Conservation (phyloP, 2,797 vertebrate genomes). For the Danio aesculapii region DNA sequence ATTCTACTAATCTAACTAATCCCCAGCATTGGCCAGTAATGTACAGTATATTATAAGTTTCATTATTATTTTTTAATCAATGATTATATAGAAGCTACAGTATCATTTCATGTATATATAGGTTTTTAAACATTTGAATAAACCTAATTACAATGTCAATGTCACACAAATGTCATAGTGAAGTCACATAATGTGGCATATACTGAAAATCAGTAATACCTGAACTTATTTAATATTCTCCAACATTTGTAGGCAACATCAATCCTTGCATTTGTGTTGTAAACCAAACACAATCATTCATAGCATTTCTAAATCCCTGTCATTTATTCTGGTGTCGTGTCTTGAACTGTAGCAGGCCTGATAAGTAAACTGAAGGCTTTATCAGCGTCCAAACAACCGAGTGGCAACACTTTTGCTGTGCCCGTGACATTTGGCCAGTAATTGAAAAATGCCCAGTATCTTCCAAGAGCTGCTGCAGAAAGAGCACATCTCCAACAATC, state of each 20-base stretch:
- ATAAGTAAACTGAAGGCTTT: conserved; percentile 55
- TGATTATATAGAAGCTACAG: too few species aligned
- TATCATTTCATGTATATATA: too few species aligned
- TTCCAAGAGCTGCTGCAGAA: conserved; percentile 25
- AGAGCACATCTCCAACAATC: conserved; percentile 21
- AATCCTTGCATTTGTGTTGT: background rate
- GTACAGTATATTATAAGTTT: too few species aligned
- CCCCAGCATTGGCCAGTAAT: too few species aligned
- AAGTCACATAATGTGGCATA: background rate
- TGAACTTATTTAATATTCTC: background rate
- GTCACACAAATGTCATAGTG: background rate
- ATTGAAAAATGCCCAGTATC: conserved; percentile 43
- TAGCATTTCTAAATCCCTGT: conserved; percentile 15
- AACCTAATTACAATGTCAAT: background rate
- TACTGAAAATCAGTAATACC: background rate
- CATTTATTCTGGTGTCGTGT: conserved; percentile 17
- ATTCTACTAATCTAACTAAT: too few species aligned
- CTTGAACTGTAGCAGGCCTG: conserved; percentile 35
- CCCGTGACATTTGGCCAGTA: conserved; percentile 56
- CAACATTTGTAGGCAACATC: background rate
- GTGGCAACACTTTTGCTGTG: conserved; percentile 27
- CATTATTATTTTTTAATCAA: too few species aligned
- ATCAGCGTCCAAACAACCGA: conserved; percentile 46
- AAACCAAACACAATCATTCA: background rate
- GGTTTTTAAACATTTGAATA: background rate